A percentile compares a stretch with the other conserved stretches of the same genome.
Conservation (phyloP, 2,113 vertebrate genomes). For the Triplophysa rosa region DNA sequence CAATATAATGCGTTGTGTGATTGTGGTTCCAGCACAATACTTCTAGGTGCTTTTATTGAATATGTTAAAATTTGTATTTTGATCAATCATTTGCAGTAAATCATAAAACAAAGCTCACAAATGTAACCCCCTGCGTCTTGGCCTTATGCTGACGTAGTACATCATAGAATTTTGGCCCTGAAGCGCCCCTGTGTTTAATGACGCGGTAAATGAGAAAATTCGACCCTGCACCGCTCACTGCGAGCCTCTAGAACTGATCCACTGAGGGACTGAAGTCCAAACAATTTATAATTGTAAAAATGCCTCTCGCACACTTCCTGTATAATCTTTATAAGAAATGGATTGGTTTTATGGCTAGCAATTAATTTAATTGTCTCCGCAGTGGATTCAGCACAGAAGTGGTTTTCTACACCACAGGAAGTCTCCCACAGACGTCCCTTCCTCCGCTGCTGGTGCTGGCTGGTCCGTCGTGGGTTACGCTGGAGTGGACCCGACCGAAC, state of each 20-base stretch:
- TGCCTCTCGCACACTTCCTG: background rate
- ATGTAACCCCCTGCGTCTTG: background rate
- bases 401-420: conserved; percentile 90
- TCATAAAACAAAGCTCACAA: background rate
- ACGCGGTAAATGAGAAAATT: conserved; percentile 11
- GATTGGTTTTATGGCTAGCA: background rate
- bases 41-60: background rate
- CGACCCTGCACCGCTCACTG: background rate
- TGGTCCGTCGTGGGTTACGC: conserved; percentile 88
- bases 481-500: conserved; percentile 93
- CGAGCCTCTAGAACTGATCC: background rate
- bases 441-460: conserved; percentile 88
- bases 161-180: conserved; percentile 5
- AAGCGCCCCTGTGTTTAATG: background rate
- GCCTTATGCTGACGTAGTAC: background rate
- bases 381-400: conserved; percentile 95
- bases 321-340: conserved; percentile 2
- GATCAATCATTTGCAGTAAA: background rate
- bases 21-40: too few relatives aligned
- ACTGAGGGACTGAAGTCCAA: background rate
- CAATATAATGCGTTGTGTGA: background rate
- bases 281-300: background rate
- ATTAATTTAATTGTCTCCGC: conserved; percentile 8
- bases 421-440: conserved; percentile 87
- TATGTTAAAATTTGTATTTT: background rate